Conservation (phyloP, 2,888 invertebrate species). For the Agrotis puta region DNA sequence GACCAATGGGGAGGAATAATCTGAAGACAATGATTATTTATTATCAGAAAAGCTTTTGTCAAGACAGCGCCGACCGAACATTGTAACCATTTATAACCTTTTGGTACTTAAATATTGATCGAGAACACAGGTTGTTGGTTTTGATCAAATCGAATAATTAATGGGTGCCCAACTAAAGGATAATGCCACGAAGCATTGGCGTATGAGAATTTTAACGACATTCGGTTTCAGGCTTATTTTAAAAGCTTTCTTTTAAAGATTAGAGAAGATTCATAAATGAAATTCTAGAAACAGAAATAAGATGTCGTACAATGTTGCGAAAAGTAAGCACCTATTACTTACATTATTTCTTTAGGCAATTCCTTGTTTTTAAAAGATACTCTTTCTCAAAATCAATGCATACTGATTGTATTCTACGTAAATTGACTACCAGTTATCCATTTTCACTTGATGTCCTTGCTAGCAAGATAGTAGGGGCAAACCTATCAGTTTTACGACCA, state of each 20-base stretch:
- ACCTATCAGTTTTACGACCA: neutral
- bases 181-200: neutral
- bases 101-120: conserved; percentile 73
- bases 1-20: conserved; percentile 81
- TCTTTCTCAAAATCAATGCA: neutral
- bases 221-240: too few relatives aligned
- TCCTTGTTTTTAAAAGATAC: neutral
- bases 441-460: neutral
- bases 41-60: conserved; percentile 80
- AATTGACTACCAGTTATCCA: neutral
- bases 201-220: too few relatives aligned
- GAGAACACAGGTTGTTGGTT: conserved; percentile 66
- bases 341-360: neutral
- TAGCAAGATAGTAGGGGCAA: neutral
- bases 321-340: too few relatives aligned
- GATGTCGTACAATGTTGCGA: neutral
- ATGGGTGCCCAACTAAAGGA: neutral
- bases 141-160: conserved; percentile 33
- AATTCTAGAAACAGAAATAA: neutral
- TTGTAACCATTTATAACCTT: conserved; percentile 77
- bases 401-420: neutral
- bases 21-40: conserved; percentile 84
- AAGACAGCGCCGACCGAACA: conserved; percentile 73
- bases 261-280: too few relatives aligned
- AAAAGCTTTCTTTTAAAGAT: too few relatives aligned